Conservation (phyloP, 1,140 invertebrate genomes). For the Drosophila bocqueti region DNA sequence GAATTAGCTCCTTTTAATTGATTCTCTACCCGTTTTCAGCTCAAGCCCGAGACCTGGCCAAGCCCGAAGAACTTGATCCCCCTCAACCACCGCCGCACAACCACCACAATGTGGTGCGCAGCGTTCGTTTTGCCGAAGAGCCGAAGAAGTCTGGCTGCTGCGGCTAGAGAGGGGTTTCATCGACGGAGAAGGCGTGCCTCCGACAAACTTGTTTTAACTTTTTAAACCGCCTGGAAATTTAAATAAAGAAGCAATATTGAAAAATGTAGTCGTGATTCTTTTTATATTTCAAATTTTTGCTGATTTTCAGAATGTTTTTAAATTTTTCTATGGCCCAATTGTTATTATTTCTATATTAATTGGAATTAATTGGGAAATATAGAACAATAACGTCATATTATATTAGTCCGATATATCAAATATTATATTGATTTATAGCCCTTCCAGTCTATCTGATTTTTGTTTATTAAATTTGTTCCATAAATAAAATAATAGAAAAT, state of each 20-base stretch:
- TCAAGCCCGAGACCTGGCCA: neutral
- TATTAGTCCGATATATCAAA: too few species aligned
- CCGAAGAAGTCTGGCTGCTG: slow-evolving; percentile 37
- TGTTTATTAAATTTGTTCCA: too few species aligned
- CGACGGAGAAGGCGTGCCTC: neutral
- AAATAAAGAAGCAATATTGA: slow-evolving; percentile 70
- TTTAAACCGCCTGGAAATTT: slow-evolving; percentile 30
- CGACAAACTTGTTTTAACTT: slow-evolving; percentile 1
- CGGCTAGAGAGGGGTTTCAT: slow-evolving; percentile 31
- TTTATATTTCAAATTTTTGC: neutral
- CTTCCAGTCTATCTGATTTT: too few species aligned
- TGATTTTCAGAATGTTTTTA: neutral
- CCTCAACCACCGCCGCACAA: slow-evolving; percentile 1
- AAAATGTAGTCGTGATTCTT: slow-evolving; percentile 19
- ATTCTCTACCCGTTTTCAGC: slow-evolving; percentile 13
- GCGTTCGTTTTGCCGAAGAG: neutral
- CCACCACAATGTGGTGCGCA: slow-evolving; percentile 19
- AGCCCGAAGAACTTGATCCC: neutral
- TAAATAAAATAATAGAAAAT: too few species aligned
- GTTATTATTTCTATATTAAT: neutral
- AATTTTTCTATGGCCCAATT: neutral
- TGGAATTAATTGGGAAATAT: too few species aligned
- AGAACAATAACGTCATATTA: too few species aligned
- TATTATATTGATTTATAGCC: too few species aligned
- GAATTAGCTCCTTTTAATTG: neutral